Conservation (phyloP, 2,113 vertebrate species). For the Rafetus swinhoei region DNA sequence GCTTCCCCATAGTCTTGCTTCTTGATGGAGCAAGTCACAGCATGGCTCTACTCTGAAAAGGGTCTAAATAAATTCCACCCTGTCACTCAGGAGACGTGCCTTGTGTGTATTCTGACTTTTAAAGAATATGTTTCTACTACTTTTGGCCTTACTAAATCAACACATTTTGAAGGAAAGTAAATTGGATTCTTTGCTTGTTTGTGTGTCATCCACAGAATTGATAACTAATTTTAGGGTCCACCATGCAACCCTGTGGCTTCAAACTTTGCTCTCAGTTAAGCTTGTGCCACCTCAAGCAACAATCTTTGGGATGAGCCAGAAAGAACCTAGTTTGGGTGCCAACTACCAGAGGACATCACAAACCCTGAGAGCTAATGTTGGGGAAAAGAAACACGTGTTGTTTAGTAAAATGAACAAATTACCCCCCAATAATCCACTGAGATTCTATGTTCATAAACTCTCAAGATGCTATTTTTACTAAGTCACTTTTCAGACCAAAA, state of each 20-base stretch:
- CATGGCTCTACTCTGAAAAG: background rate
- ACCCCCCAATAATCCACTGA: constrained; percentile 65
- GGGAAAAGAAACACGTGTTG: constrained; percentile 49
- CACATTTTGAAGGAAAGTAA: background rate
- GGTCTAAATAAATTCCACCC: background rate
- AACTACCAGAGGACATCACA: no score
- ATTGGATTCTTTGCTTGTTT: constrained; percentile 30
- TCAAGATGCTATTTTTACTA: constrained; percentile 66
- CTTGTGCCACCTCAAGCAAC: constrained; percentile 58
- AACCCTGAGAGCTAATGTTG: background rate
- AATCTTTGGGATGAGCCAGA: constrained; percentile 66
- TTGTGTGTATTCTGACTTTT: background rate
- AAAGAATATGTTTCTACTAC: background rate
- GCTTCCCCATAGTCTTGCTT: background rate
- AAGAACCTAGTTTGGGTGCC: constrained; percentile 38
- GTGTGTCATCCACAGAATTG: constrained; percentile 25
- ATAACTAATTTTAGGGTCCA: constrained; percentile 58
- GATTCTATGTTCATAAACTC: constrained; percentile 64
- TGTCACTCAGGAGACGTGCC: background rate
- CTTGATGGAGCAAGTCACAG: background rate
- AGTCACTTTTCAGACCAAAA: constrained; percentile 44
- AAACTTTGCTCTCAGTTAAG: constrained; percentile 44
- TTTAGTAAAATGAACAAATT: constrained; percentile 62
- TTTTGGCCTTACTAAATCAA: accelerated
- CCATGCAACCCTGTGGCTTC: background rate